These are phyloP conservation scores for Amblyteles armatorius DNA, from an alignment of 2,888 invertebrate genomes.

Conservation along the genomic window DNA sequence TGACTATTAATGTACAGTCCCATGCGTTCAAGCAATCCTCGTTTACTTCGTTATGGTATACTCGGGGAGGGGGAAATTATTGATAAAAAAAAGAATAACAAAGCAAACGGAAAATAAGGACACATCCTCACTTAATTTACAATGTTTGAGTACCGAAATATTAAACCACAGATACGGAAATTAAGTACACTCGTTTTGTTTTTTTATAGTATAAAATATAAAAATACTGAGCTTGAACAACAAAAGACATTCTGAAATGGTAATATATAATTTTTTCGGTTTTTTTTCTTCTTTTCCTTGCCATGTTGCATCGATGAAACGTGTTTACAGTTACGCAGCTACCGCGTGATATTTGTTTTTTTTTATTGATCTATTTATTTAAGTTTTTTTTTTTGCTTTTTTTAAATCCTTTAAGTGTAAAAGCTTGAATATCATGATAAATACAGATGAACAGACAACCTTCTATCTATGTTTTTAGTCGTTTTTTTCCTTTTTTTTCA, in stretches of 20 bases:
- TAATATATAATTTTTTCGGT: slow-evolving; percentile 57
- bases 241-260: slow-evolving; percentile 67
- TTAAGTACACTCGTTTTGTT: slow-evolving; percentile 81
- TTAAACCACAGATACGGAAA: slow-evolving; percentile 80
- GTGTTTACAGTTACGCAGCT: slow-evolving; percentile 65
- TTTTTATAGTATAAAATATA: slow-evolving; percentile 77
- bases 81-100: slow-evolving; percentile 45
- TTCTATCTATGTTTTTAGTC: slow-evolving; percentile 77
- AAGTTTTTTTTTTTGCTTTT: slow-evolving; percentile 33
- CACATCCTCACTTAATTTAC: slow-evolving; percentile 66
- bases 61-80: slow-evolving; percentile 55
- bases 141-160: slow-evolving; percentile 76
- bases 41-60: slow-evolving; percentile 49
- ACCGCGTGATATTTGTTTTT: slow-evolving; percentile 61
- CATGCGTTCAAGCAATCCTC: slow-evolving; percentile 72
- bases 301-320: slow-evolving; percentile 67
- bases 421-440: slow-evolving; percentile 83
- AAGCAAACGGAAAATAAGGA: slow-evolving; percentile 46
- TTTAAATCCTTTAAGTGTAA: slow-evolving; percentile 79
- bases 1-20: slow-evolving; percentile 74
- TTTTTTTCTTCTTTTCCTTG: slow-evolving; percentile 65
- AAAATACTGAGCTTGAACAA: slow-evolving; percentile 83
- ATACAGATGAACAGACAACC: slow-evolving; percentile 81
- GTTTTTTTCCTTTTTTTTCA: slow-evolving; percentile 66
- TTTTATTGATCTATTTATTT: slow-evolving; percentile 42